A percentile compares a stretch with the other conserved stretches of the same genome.
Evolutionary conservation across 2,797 vertebrate species (phyloP).

Genomic region (Rhinichthys osculus): DNA sequence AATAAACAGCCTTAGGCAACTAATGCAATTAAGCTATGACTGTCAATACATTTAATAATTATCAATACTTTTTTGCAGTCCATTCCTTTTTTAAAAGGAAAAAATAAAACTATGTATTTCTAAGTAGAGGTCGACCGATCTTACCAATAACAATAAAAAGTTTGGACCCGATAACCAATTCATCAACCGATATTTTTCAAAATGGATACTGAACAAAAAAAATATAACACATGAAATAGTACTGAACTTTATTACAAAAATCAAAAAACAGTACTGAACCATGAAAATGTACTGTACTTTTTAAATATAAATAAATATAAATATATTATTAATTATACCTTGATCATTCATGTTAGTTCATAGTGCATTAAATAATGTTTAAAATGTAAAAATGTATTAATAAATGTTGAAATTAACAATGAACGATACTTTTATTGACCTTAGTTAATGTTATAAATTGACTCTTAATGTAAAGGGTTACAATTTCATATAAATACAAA

Average conservation of each 20-base stretch:
- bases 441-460: too few species aligned
- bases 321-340: too few species aligned
- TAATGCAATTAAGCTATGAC: background rate
- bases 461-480: too few species aligned
- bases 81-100: too few species aligned
- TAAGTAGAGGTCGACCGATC: background rate
- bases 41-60: background rate
- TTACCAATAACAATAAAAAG: background rate
- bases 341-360: too few species aligned
- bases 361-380: too few species aligned
- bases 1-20: background rate
- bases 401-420: too few species aligned
- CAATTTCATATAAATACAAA: too few species aligned
- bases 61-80: background rate
- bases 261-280: background rate
- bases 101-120: background rate
- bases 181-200: background rate
- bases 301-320: background rate
- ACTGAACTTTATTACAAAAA: background rate
- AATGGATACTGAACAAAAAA: background rate
- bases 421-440: too few species aligned
- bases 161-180: background rate
- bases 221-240: background rate
- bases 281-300: background rate
- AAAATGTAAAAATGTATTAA: too few species aligned